Evolutionary conservation across 2,113 vertebrate genomes (phyloP).

Genomic region (Semicossyphus pulcher): DNA sequence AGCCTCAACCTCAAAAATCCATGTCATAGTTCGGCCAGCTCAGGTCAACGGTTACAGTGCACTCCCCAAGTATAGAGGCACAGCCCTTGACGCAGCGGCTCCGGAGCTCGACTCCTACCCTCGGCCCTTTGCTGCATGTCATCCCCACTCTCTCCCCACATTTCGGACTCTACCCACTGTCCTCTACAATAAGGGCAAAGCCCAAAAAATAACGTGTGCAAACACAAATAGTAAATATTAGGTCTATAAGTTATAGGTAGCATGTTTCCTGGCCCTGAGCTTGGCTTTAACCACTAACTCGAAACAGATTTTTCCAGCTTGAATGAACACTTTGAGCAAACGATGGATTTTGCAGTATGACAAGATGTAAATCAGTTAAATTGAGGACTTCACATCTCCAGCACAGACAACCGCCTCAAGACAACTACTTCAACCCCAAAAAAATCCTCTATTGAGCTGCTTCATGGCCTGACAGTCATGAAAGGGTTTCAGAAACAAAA

Average conservation of each 20-base stretch:
- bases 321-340: constrained; percentile 30
- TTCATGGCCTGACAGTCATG: constrained; percentile 97
- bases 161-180: too few relatives aligned
- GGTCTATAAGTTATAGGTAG: not conserved
- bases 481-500: constrained; percentile 96
- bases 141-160: too few relatives aligned
- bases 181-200: too few relatives aligned
- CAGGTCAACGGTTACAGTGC: too few relatives aligned
- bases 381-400: constrained; percentile 90
- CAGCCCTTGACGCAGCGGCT: too few relatives aligned
- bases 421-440: constrained; percentile 92
- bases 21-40: too few relatives aligned
- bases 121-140: too few relatives aligned
- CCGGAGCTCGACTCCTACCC: too few relatives aligned
- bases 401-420: constrained; percentile 93
- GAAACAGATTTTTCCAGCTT: not conserved
- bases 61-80: too few relatives aligned
- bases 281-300: not conserved
- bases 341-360: constrained; percentile 85
- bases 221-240: not conserved
- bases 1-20: too few relatives aligned
- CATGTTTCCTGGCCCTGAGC: not conserved
- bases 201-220: too few relatives aligned
- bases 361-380: constrained; percentile 95
- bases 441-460: constrained; percentile 89